Base-by-base conservation (phyloP, 2,888 invertebrate species). In the Choreutis nemorana region DNA sequence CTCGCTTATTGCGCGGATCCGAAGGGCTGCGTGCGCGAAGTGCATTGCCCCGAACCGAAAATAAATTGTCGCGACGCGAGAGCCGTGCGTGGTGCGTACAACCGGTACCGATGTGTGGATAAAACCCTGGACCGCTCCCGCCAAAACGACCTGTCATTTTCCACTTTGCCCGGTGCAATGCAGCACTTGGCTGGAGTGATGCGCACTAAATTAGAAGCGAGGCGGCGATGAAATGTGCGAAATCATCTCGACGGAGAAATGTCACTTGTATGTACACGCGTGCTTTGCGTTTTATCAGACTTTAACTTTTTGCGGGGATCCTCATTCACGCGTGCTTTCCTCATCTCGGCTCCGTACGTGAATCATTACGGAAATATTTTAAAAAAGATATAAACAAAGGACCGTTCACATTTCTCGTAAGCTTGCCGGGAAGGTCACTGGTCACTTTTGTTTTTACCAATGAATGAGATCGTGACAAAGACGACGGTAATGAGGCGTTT, bases 21-120 rank as follows among this genome's bases (percentile, higher is more conserved):
- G 68, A 67, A 67, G 68, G 67, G 68, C 71, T 72, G 64, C 61
- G 56, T 58, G 61, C 55, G 42, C 49, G 56, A 61, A 73, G 77
- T 77, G 75, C 77, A 73, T 72, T 77, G 75, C 73, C 75, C 75
- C 67, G 70, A 52, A 75, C 78, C 70, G 60, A 78, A n/a, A 78
- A 78, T 78, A 78, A 77, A 75, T 70, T 73, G 75, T 72, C 73
- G 72, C 70, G 68, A 57, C 64, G 60, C 42, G 48, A 40, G 46
- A 40, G 51, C 54, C 55, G 41, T 45, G 59, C 55, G 62, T 56
- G 54, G 55, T 63, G 70, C 60, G 71, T 73, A 72, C 72, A 66
- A 71, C 67, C 66, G 66, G 65, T 63, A 62, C 64, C 65, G 67
- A 67, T 67, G 61, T 55, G 47, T 43, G 46, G 39, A 47, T 40